phyloP scores from a whole-genome alignment of 2,888 invertebrate species.

The Poecilobothrus nobilitatus region DNA sequence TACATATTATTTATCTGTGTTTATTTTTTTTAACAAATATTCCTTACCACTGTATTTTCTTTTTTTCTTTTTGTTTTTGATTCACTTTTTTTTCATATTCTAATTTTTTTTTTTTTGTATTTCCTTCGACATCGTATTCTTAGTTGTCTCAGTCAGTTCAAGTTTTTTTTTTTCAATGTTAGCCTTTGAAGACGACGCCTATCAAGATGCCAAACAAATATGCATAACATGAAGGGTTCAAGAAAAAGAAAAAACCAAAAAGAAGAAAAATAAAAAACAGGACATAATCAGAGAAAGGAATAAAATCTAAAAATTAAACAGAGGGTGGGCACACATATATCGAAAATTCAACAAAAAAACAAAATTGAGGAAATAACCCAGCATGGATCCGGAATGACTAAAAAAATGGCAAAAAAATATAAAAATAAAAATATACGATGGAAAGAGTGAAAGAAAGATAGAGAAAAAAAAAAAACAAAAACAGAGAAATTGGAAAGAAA shows the following conservation, averaged over 20 bases:
- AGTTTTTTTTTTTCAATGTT: background rate
- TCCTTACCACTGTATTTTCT: background rate
- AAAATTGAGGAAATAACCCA: slow-evolving; percentile 1
- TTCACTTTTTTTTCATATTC: background rate
- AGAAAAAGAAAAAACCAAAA: background rate
- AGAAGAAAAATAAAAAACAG: background rate
- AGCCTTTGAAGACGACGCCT: background rate
- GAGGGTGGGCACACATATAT: background rate
- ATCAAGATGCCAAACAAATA: slow-evolving; percentile 2
- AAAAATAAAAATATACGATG: no score
- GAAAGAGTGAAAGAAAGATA: no score
- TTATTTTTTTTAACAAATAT: background rate
- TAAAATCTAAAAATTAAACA: background rate
- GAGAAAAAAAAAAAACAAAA: no score
- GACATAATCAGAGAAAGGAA: background rate
- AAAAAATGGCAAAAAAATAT: background rate
- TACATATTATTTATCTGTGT: no score
- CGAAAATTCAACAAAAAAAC: background rate
- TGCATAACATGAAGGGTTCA: background rate
- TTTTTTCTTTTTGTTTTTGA: background rate
- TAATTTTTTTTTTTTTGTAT: background rate
- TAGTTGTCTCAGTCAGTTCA: background rate
- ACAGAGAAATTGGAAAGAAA: background rate
- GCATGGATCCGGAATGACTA: slow-evolving; percentile 1
- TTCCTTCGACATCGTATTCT: background rate